Evolutionary conservation across 2,888 invertebrate genomes (phyloP).

Genomic region (Hedya salicella): DNA sequence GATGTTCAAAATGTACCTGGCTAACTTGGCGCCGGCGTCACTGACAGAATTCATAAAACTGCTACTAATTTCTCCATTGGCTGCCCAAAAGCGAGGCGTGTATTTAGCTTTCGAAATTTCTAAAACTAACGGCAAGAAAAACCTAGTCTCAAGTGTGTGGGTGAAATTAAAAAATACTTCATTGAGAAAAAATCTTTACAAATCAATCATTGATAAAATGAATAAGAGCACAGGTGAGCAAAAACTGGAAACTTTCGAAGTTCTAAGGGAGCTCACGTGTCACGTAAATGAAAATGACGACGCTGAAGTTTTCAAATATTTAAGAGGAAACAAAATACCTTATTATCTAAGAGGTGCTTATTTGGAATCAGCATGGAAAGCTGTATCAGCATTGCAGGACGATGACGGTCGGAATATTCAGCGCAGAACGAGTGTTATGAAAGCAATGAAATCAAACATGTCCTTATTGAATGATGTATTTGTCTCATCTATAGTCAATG

Average conservation of each 20-base stretch:
- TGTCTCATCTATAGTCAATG: conserved; percentile 52
- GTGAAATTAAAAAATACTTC: conserved; percentile 61
- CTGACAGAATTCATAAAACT: conserved; percentile 57
- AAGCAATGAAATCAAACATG: conserved; percentile 50
- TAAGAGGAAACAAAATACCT: conserved; percentile 52
- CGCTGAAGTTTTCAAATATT: conserved; percentile 53
- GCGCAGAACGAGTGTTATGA: conserved; percentile 50
- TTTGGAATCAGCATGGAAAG: conserved; percentile 55
- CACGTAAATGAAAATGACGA: conserved; percentile 60
- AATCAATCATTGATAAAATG: conserved; percentile 55
- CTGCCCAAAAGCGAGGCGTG: conserved; percentile 65
- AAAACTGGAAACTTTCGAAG: conserved; percentile 52
- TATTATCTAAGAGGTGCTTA: conserved; percentile 50
- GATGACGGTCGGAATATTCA: conserved; percentile 49
- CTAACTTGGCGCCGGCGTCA: conserved; percentile 54
- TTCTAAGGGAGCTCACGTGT: conserved; percentile 57
- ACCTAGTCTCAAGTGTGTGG: conserved; percentile 57
- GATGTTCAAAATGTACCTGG: conserved; percentile 59
- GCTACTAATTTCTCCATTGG: conserved; percentile 59
- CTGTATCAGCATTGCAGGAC: conserved; percentile 54
- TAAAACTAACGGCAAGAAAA: conserved; percentile 53
- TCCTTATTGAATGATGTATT: conserved; percentile 51
- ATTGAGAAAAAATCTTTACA: conserved; percentile 58
- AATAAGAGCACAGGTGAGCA: conserved; percentile 39
- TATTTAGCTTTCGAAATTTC: conserved; percentile 63